Evolutionary conservation across 2,888 invertebrate genomes (phyloP), one percentile per base, ranked within the genome.

Genomic region (Anoncus sp.): DNA sequence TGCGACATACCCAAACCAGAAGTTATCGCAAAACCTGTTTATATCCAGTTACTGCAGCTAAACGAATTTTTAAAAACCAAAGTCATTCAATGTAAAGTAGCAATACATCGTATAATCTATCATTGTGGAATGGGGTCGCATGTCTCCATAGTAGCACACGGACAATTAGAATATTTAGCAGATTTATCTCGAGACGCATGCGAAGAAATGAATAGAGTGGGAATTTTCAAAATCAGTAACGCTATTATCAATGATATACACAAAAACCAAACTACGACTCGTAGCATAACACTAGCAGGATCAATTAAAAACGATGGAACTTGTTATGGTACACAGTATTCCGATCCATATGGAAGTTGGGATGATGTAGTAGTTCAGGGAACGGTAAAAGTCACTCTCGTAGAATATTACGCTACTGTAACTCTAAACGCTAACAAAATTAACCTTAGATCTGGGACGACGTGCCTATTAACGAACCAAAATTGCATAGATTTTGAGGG

Each of bases 101-200:
- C 69, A 49, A 63, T 77, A 1, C 40, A 55, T 18, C 27, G 47
- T 18, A n/a, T 16, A 2, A 14, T 43, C 51, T 40, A 62, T 22
- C 20, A 77, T 38, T 83, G 81, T 51, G 74, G 79, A 0, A 73
- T 76, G 79, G 49, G 59, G 40, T 80, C 77, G 0, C 80, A 83
- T 22, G 31, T 67, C 1, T 77, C 79, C 0, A n/a, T 62, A 3
- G 71, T 74, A n/a, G n/a, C n/a, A n/a, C n/a, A n/a, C n/a, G n/a
- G n/a, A n/a, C n/a, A n/a, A n/a, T 40, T 12, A 27, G 62, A 18
- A 62, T 20, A 9, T 45, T 76, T 1, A 73, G 63, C 1, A 75
- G 75, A 7, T 31, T 7, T 31, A 31, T 7, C 31, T 31, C 31
- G 5, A 31, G 31, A 31, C 31, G 31, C 31, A 6, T 31, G 31